These are phyloP conservation scores for Oreochromis aureus DNA, from an alignment of 2,113 vertebrate species.

Conservation along the genomic window DNA sequence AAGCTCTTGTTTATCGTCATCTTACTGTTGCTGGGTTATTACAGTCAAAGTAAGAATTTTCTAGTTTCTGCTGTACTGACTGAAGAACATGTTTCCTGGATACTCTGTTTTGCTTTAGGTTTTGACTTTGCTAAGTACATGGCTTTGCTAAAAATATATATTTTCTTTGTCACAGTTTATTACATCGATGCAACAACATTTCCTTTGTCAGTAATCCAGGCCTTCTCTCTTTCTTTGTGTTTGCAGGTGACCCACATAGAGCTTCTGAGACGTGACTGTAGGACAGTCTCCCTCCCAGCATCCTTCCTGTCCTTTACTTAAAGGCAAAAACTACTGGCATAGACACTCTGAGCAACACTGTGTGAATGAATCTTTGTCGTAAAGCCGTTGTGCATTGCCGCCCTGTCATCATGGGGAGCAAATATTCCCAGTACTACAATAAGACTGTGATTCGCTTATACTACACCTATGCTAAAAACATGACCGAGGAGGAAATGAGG, in stretches of 20 bases:
- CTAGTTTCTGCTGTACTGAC: not conserved
- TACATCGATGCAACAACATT: not conserved
- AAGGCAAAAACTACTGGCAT: constrained; percentile 20
- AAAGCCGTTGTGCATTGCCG: constrained; percentile 39
- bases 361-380: constrained; percentile 55
- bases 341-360: constrained; percentile 24
- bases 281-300: constrained; percentile 39
- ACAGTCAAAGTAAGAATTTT: not conserved
- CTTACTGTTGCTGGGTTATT: not conserved
- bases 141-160: not conserved
- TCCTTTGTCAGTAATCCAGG: not conserved
- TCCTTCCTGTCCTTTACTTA: constrained; percentile 15
- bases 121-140: not conserved
- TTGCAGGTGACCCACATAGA: constrained; percentile 68
- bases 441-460: constrained; percentile 74
- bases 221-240: constrained; percentile 27
- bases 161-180: constrained; percentile 9
- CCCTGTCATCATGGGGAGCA: constrained; percentile 77
- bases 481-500: not conserved
- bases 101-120: not conserved
- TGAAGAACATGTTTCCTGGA: not conserved
- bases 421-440: constrained; percentile 87
- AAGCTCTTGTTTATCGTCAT: not conserved
- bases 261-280: constrained; percentile 58
- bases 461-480: constrained; percentile 81